These are phyloP conservation scores for Pherbina coryleti DNA, from an alignment of 2,888 invertebrate genomes.

Conservation along the genomic window DNA sequence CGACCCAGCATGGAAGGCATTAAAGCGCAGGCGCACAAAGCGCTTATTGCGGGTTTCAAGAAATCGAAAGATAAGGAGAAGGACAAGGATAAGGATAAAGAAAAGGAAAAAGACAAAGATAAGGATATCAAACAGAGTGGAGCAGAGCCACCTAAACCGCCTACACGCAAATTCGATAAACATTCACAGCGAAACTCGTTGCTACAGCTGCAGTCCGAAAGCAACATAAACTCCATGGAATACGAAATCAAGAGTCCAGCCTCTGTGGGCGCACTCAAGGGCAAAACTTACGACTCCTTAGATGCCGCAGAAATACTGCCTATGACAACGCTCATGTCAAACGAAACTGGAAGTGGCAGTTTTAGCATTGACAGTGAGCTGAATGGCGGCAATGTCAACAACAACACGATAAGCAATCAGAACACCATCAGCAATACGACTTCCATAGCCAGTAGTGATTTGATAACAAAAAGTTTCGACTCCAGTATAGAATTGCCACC, in stretches of 20 bases:
- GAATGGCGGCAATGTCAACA: slow-evolving; percentile 59
- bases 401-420: slow-evolving; percentile 48
- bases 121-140: slow-evolving; percentile 41
- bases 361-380: slow-evolving; percentile 64
- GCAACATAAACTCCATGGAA: slow-evolving; percentile 45
- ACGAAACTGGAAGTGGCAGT: slow-evolving; percentile 64
- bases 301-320: slow-evolving; percentile 63
- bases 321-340: slow-evolving; percentile 63
- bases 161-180: slow-evolving; percentile 66
- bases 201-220: slow-evolving; percentile 63
- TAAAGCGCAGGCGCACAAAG: slow-evolving; percentile 68
- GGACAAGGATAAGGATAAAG: slow-evolving; percentile 62
- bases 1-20: slow-evolving; percentile 69
- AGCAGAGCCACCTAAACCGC: slow-evolving; percentile 63
- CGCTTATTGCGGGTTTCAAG: slow-evolving; percentile 69
- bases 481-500: slow-evolving; percentile 62
- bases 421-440: slow-evolving; percentile 52
- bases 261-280: slow-evolving; percentile 44
- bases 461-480: slow-evolving; percentile 64
- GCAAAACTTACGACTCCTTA: slow-evolving; percentile 54
- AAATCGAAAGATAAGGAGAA: slow-evolving; percentile 69
- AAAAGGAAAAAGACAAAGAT: slow-evolving; percentile 50
- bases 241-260: slow-evolving; percentile 56
- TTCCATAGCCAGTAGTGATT: slow-evolving; percentile 63
- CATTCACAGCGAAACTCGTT: slow-evolving; percentile 65